Evolutionary conservation across 1,140 invertebrate species (phyloP).

Genomic region (Nilaparvata lugens): DNA sequence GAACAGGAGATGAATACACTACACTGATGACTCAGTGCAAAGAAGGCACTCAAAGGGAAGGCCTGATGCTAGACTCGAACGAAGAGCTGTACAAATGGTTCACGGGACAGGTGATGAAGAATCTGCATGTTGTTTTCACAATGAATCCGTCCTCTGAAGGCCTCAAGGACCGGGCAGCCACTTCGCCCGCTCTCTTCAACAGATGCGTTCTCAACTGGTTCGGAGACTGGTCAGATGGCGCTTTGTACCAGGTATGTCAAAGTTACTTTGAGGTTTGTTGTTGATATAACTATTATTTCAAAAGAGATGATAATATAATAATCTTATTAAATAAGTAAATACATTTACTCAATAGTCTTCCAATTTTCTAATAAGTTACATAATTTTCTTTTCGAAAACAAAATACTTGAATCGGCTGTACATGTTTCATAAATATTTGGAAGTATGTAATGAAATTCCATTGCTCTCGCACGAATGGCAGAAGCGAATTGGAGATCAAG

Average conservation of each 20-base stretch:
- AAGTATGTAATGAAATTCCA: no score
- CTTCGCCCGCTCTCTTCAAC: slow-evolving; percentile 98
- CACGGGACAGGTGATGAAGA: slow-evolving; percentile 96
- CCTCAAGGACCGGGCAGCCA: slow-evolving; percentile 94
- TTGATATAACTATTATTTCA: no score
- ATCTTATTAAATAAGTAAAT: no score
- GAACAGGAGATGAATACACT: slow-evolving; percentile 85
- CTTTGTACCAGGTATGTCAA: slow-evolving; percentile 76
- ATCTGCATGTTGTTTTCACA: slow-evolving; percentile 98
- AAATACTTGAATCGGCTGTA: no score
- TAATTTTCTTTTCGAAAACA: no score
- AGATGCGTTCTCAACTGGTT: slow-evolving; percentile 99
- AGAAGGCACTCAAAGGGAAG: slow-evolving; percentile 95
- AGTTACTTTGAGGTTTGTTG: no score
- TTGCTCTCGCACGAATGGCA: no score
- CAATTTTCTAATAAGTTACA: no score
- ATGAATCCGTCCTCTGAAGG: slow-evolving; percentile 99
- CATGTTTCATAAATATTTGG: no score
- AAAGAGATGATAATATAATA: no score
- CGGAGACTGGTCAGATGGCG: slow-evolving; percentile 98
- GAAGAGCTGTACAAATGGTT: slow-evolving; percentile 99
- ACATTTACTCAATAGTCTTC: no score
- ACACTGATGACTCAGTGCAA: slow-evolving; percentile 99
- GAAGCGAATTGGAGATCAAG: no score
- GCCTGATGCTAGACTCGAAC: slow-evolving; percentile 95